phyloP scores from a whole-genome alignment of 2,888 invertebrate species.

The Drosophila testacea region DNA sequence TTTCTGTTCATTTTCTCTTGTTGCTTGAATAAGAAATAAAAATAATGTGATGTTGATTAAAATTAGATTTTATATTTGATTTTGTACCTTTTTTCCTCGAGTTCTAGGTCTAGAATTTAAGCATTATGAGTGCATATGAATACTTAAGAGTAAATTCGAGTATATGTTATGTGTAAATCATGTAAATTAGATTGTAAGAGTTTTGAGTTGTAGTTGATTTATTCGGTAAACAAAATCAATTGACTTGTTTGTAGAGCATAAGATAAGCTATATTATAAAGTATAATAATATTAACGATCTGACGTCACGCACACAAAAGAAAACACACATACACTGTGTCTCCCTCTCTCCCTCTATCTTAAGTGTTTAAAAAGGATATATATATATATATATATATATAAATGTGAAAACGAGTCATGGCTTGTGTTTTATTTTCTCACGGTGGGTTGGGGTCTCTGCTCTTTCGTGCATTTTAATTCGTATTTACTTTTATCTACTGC shows the following conservation, averaged over 20 bases:
- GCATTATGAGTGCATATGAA: slow-evolving; percentile 6
- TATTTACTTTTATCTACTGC: slow-evolving; percentile 57
- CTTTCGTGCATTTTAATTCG: slow-evolving; percentile 14
- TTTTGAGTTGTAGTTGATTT: slow-evolving; percentile 38
- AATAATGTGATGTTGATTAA: slow-evolving; percentile 19
- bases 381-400: slow-evolving; percentile 44
- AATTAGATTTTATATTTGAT: slow-evolving; percentile 2
- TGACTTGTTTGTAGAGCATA: slow-evolving; percentile 48
- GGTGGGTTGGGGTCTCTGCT: slow-evolving; percentile 7
- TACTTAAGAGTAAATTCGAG: slow-evolving; percentile 7
- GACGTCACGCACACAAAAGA: slow-evolving; percentile 34
- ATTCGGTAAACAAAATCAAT: slow-evolving; percentile 22
- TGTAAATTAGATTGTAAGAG: slow-evolving; percentile 47
- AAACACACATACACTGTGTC: slow-evolving; percentile 11
- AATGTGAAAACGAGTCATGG: slow-evolving; percentile 64
- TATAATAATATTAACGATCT: slow-evolving; percentile 40
- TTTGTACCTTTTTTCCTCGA: neutral
- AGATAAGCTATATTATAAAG: slow-evolving; percentile 39
- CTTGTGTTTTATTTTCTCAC: slow-evolving; percentile 28
- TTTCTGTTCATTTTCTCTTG: neutral
- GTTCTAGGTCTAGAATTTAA: slow-evolving; percentile 4
- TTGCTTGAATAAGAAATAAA: neutral
- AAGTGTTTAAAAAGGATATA: slow-evolving; percentile 66
- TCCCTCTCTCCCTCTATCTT: slow-evolving; percentile 38
- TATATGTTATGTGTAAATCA: slow-evolving; percentile 32